These are phyloP conservation scores for Periphyllus acericola DNA, from an alignment of 2,888 invertebrate genomes.

Conservation along the genomic window DNA sequence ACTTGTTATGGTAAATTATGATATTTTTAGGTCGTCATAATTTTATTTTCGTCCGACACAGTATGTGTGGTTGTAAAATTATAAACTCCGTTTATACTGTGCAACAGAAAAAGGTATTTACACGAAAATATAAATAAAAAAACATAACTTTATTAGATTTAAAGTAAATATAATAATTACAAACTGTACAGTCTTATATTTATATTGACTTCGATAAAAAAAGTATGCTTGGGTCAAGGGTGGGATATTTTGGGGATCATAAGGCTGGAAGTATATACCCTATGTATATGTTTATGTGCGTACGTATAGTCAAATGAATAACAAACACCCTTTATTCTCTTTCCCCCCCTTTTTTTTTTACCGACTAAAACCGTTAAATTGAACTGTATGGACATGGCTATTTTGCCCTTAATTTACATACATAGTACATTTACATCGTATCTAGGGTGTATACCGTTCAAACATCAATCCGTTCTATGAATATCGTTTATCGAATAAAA, in stretches of 20 bases:
- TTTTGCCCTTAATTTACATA: constrained; percentile 52
- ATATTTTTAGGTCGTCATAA: background rate
- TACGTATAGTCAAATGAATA: constrained; percentile 19
- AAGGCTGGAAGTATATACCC: background rate
- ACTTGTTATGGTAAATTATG: background rate
- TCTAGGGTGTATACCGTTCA: constrained; percentile 6
- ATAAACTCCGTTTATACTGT: background rate
- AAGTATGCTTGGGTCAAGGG: background rate
- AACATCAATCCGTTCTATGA: constrained; percentile 38
- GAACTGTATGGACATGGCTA: constrained; percentile 45
- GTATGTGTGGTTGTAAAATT: background rate
- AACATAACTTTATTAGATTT: no score
- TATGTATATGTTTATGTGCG: no score
- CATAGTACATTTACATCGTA: constrained; percentile 44
- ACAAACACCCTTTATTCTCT: constrained; percentile 27
- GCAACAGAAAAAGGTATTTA: background rate
- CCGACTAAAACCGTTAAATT: constrained; percentile 36
- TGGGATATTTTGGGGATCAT: background rate
- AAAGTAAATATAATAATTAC: no score
- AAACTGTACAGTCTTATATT: background rate
- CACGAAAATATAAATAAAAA: background rate
- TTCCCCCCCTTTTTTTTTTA: background rate
- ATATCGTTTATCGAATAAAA: constrained; percentile 37
- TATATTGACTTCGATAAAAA: background rate
- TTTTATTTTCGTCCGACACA: background rate